Base-by-base conservation (phyloP, 1,140 invertebrate species). In the Ostrea denselamellosa region DNA sequence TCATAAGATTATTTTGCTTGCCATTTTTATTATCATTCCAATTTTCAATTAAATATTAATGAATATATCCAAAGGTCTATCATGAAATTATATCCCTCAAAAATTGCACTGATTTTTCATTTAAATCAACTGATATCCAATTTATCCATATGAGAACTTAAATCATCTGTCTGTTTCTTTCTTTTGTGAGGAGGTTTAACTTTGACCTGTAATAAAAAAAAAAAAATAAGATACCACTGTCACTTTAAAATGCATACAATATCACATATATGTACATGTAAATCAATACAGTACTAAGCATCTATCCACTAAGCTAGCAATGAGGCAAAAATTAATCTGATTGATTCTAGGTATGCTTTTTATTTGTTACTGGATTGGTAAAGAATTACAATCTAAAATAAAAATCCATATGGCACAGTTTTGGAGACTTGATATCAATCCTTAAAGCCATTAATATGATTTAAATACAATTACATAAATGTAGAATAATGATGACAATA, bases 121-220 rank as follows among this genome's bases (percentile, higher is more conserved):
- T 14, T 28, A 25, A 34, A 77, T 77, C 28, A 77, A 25, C 68
- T 77, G 25, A 77, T 25, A 28, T 77, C 68, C 25, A 77, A 34
- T 14, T 44, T 77, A 25, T 77, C 68, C 68, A 77, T 44, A 7
- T 77, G 22, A 77, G 68, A 0, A 34, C 68, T 77, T 25, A 77
- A 77, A 3, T 34, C 68, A 14, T 77, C 68, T 77, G 22, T 25
- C 68, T 17, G 25, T 34, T 28, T 77, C 68, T 77, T 77, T 77
- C 68, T 77, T 4, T 77, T 77, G 68, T 77, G 68, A 34, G 68
- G 68, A 3, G 68, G 68, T 77, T 77, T 77, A 14, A 77, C 28
- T 28, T 8, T 77, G 8, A 25, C 68, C 68, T 77, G 28, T 14
- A 77, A 77, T 34, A 77, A 62, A 34, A 5, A 14, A 34, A 9